A percentile compares a stretch with the other conserved stretches of the same genome.
Conservation (phyloP, 2,797 vertebrate genomes). For the Fistularia commersonii region DNA sequence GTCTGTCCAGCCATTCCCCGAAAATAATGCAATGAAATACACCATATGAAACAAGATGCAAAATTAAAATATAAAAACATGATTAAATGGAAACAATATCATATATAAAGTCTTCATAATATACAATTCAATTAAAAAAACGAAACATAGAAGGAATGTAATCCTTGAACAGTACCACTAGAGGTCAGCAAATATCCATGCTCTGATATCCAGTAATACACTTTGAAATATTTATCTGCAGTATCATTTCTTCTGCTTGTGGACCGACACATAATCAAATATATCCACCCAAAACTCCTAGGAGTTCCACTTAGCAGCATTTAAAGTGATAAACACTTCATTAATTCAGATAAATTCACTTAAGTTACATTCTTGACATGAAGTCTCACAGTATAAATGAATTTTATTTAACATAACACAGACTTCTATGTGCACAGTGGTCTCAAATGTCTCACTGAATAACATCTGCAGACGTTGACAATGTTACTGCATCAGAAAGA, state of each 20-base stretch:
- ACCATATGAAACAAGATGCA: constrained; percentile 48
- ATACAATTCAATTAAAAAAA: constrained; percentile 62
- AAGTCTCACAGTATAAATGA: constrained; percentile 69
- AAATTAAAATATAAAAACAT: constrained; percentile 52
- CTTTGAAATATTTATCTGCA: constrained; percentile 50
- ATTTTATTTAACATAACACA: constrained; percentile 44
- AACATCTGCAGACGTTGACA: constrained; percentile 40
- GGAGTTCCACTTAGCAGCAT: constrained; percentile 56
- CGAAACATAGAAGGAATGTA: constrained; percentile 72
- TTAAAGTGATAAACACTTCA: constrained; percentile 36
- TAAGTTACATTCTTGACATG: constrained; percentile 68
- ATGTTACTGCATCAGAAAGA: constrained; percentile 42
- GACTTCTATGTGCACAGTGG: constrained; percentile 60
- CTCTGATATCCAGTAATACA: constrained; percentile 67
- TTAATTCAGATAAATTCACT: constrained; percentile 34
- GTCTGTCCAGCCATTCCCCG: constrained; percentile 8
- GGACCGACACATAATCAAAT: background rate
- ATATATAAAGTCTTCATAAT: constrained; percentile 65
- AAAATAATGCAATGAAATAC: constrained; percentile 42
- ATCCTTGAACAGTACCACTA: constrained; percentile 71
- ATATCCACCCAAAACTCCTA: background rate
- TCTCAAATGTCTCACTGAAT: constrained; percentile 50
- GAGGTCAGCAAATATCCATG: constrained; percentile 78
- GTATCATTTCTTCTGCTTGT: constrained; percentile 9
- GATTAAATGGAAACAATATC: constrained; percentile 51